Base-by-base conservation (phyloP, 2,888 invertebrate species). In the Stenodera caucasica region DNA sequence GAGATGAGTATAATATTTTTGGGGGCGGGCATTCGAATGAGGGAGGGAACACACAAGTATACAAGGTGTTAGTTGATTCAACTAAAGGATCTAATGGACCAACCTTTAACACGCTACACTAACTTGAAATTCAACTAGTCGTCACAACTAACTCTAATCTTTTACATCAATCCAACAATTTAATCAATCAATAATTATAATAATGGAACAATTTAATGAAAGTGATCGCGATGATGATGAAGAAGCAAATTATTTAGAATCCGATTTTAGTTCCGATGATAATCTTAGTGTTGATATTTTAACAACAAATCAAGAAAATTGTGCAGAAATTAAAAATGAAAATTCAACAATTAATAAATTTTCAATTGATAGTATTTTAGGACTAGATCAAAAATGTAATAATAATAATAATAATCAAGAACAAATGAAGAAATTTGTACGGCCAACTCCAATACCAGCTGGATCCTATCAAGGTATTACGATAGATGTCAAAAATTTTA, bases 321-420 rank as follows among this genome's bases (percentile, higher is more conserved):
- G 61, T 50, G 66, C 67, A 55, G 68, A 70, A 54, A 60, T 63
- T 18, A 70, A 67, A 53, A 64, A 63, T 14, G 66, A 61, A 2
- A 60, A 49, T 18, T 58, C 62, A 1, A 40, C 11, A 57, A 68
- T 67, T 56, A 79, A 76, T 67, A 81, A 81, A 64, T 81, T 81
- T 67, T 80, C 80, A 9, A 81, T 81, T 56, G 79, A 81, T 61
- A 78, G 73, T 65, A 81, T 81, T 60, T 70, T 81, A 60, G 81
- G 81, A 49, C 68, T 78, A 23, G 70, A 67, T 37, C 58, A 55
- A 26, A 59, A 60, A 33, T 55, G 57, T 60, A 59, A 54, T 51
- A 58, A 53, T 30, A 64, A 66, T 32, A 52, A 53, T 61, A 61
- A 67, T 57, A 66, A 57, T 57, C 65, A 59, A 57, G 61, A 49